A percentile compares a stretch with the other conserved stretches of the same genome.
phyloP scores from a whole-genome alignment of 2,797 vertebrate genomes.

The Characodon lateralis region DNA sequence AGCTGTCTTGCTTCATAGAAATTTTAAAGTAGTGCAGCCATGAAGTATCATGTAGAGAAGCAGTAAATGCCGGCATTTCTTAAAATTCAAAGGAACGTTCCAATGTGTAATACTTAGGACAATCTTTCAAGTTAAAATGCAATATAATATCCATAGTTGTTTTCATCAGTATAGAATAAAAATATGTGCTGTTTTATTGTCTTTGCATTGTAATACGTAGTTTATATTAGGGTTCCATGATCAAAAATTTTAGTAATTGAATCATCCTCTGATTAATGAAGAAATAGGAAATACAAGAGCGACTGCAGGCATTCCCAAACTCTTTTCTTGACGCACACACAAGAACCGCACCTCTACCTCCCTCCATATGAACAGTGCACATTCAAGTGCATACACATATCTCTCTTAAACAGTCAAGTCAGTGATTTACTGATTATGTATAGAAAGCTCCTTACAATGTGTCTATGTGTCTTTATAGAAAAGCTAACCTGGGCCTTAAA shows the following conservation, averaged over 20 bases:
- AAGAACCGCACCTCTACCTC: neutral
- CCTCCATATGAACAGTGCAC: neutral
- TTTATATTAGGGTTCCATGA: neutral
- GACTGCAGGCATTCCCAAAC: neutral
- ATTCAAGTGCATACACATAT: neutral
- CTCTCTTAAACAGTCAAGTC: neutral
- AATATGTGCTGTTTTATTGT: neutral
- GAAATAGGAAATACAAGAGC: neutral
- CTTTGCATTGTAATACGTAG: neutral
- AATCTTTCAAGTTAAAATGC: neutral
- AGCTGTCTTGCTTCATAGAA: slow-evolving; percentile 42
- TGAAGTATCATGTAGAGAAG: slow-evolving; percentile 56
- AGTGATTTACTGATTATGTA: neutral
- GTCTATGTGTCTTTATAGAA: neutral
- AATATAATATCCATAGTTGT: neutral
- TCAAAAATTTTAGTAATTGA: neutral
- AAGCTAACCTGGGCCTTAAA: neutral
- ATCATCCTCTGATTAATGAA: neutral
- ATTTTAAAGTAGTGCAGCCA: slow-evolving; percentile 50
- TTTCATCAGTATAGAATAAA: neutral
- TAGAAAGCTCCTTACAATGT: neutral
- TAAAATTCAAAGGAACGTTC: slow-evolving; percentile 65
- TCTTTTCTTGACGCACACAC: neutral
- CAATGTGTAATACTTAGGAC: neutral
- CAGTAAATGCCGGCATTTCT: slow-evolving; percentile 70